phyloP scores from a whole-genome alignment of 2,888 invertebrate genomes.

The Tenthredo scrophulariae region DNA sequence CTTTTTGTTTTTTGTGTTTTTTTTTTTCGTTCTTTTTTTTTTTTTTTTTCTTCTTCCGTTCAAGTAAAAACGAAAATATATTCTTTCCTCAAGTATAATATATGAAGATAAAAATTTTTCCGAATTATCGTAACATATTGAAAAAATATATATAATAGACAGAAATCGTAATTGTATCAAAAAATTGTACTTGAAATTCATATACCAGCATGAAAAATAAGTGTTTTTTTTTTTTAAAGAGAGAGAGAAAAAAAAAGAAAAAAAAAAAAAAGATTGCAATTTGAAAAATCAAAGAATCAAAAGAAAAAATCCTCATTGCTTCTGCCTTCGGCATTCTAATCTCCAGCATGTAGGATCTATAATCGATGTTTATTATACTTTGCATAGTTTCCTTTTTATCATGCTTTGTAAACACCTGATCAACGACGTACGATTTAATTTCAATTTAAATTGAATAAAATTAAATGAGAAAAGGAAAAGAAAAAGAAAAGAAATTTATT shows the following conservation, averaged over 20 bases:
- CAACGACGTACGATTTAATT: conserved; percentile 32
- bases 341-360: conserved; percentile 50
- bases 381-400: not conserved
- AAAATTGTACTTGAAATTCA: not conserved
- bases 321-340: conserved; percentile 48
- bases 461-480: not conserved
- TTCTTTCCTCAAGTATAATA: too few species aligned
- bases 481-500: not conserved
- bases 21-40: not conserved
- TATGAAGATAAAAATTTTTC: too few species aligned
- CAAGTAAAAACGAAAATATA: not conserved
- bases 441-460: not conserved
- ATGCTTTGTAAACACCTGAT: not conserved
- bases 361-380: conserved; percentile 9
- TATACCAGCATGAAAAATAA: not conserved
- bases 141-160: too few species aligned
- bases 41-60: not conserved
- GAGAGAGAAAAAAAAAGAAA: not conserved
- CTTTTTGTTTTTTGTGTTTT: not conserved
- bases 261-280: not conserved
- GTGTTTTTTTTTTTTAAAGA: too few species aligned
- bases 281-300: too few species aligned
- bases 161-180: too few species aligned
- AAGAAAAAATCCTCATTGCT: conserved; percentile 41
- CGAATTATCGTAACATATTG: too few species aligned